Percentiles rank a stretch among this genome's conserved stretches.
Conservation (phyloP, 2,888 invertebrate genomes). For the Scrobipalpa atriplicella region DNA sequence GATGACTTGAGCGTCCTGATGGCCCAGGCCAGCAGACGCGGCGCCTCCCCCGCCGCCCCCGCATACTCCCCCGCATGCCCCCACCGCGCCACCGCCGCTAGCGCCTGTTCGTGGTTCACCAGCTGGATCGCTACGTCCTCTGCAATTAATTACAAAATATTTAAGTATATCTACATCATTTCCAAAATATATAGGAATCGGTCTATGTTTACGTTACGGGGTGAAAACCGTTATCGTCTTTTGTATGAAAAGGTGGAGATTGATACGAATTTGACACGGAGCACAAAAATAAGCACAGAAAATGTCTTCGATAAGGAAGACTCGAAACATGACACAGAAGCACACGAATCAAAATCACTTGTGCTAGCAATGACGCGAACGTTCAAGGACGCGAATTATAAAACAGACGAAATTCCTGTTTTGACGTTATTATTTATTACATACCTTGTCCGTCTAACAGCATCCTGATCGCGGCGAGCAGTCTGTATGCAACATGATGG, state of each 20-base stretch:
- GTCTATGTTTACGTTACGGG: too few species aligned
- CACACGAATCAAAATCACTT: background rate
- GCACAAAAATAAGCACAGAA: background rate
- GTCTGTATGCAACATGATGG: conserved; percentile 92
- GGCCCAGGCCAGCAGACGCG: conserved; percentile 86
- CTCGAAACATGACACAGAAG: background rate
- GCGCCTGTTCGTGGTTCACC: conserved; percentile 78
- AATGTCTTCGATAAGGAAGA: background rate
- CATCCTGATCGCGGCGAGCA: conserved; percentile 93
- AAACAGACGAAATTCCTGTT: too few species aligned
- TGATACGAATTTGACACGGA: background rate
- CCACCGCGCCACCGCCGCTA: conserved; percentile 88
- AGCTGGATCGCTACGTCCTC: conserved; percentile 88
- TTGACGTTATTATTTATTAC: background rate
- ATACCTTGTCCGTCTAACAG: conserved; percentile 92
- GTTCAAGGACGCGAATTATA: too few species aligned
- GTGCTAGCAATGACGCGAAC: too few species aligned
- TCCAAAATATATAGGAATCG: too few species aligned
- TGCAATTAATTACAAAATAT: conserved; percentile 57
- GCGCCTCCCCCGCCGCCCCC: conserved; percentile 92
- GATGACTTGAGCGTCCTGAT: conserved; percentile 38
- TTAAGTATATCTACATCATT: too few species aligned
- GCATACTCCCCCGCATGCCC: conserved; percentile 90
- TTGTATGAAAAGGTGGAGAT: too few species aligned
- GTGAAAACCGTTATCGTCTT: too few species aligned